Percentiles rank a stretch among this genome's conserved stretches.
These are phyloP conservation scores for Salvelinus fontinalis DNA, from an alignment of 2,113 vertebrate species.

Conservation along the genomic window DNA sequence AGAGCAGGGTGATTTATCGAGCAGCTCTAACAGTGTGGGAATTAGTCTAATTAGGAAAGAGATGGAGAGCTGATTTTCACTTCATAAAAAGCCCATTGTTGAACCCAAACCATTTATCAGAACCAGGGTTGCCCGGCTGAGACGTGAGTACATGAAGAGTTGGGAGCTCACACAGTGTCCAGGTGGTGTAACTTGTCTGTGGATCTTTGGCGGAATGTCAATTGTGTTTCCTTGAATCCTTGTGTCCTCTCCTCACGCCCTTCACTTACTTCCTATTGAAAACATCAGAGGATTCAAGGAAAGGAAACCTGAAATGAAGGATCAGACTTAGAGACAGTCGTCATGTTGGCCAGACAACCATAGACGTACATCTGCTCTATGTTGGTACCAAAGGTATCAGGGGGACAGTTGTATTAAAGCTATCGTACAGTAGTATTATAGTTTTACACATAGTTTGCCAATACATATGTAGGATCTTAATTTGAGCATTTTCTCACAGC, in stretches of 20 bases:
- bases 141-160: too few species aligned
- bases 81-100: slow-evolving; percentile 74
- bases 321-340: neutral
- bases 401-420: neutral
- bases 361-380: neutral
- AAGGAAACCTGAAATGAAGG: too few species aligned
- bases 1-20: slow-evolving; percentile 72
- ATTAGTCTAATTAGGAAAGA: slow-evolving; percentile 69
- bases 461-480: too few species aligned
- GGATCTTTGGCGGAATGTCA: neutral
- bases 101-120: slow-evolving; percentile 50
- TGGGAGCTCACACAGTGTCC: neutral
- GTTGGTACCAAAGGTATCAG: neutral
- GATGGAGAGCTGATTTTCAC: slow-evolving; percentile 51
- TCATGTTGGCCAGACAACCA: slow-evolving; percentile 11
- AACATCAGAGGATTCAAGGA: too few species aligned
- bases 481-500: too few species aligned
- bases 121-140: neutral
- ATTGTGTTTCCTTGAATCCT: neutral
- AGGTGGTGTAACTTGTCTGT: neutral
- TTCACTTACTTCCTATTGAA: too few species aligned
- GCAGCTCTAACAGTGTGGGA: slow-evolving; percentile 63
- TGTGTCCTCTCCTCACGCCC: too few species aligned
- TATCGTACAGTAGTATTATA: neutral
- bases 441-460: too few species aligned